These are phyloP conservation scores for Carcina quercana DNA, from an alignment of 2,888 invertebrate genomes.

Conservation along the genomic window DNA sequence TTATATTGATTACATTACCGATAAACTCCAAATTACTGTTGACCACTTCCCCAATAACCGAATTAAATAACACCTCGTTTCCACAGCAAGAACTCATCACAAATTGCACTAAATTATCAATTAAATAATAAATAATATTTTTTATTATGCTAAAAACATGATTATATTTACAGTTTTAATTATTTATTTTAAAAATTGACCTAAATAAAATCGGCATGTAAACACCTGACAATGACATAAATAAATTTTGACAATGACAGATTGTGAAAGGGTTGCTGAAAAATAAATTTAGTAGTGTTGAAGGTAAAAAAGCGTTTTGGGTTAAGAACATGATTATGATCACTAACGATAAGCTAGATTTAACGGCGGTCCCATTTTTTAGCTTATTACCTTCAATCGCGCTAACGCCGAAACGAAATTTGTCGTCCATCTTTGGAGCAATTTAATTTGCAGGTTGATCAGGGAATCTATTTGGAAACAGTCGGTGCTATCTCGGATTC, in stretches of 20 bases:
- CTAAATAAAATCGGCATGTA: constrained; percentile 44
- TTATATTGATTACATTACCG: constrained; percentile 40
- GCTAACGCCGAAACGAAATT: no score
- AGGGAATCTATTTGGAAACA: no score
- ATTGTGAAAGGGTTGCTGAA: no score
- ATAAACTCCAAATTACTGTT: constrained; percentile 46
- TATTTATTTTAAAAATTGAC: constrained; percentile 33
- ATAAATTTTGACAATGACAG: constrained; percentile 22
- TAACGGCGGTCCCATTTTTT: no score
- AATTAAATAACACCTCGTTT: constrained; percentile 55
- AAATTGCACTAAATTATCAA: constrained; percentile 25
- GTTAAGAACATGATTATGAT: no score
- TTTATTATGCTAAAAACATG: not conserved
- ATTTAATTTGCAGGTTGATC: no score
- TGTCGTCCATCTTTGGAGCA: no score
- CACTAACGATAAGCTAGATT: no score
- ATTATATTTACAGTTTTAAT: not conserved
- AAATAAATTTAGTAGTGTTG: no score
- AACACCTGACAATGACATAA: constrained; percentile 54
- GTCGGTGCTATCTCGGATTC: no score
- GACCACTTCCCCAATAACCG: constrained; percentile 54
- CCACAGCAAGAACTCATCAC: constrained; percentile 70
- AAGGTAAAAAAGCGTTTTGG: no score
- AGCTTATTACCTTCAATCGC: no score
- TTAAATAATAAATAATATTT: constrained; percentile 2